Evolutionary conservation across 1,140 invertebrate species (phyloP).

Genomic region (Dreissena polymorpha): DNA sequence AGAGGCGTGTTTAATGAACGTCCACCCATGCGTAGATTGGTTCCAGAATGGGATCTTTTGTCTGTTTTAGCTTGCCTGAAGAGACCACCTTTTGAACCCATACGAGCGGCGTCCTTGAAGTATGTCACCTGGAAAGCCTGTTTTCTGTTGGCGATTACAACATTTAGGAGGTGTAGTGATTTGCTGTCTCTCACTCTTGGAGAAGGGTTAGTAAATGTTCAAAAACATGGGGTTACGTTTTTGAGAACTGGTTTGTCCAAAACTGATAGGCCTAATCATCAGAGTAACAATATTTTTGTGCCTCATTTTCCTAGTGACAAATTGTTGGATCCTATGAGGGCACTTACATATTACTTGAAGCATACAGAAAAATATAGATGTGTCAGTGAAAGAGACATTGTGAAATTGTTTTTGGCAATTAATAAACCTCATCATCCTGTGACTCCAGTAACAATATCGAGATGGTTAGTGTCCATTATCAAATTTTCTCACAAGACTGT

Average conservation of each 20-base stretch:
- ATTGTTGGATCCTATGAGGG: slow-evolving; percentile 48
- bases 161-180: slow-evolving; percentile 34
- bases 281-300: slow-evolving; percentile 35
- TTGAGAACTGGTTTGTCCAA: slow-evolving; percentile 44
- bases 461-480: slow-evolving; percentile 22
- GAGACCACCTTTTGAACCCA: slow-evolving; percentile 32
- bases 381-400: slow-evolving; percentile 2
- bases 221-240: slow-evolving; percentile 32
- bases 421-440: slow-evolving; percentile 47
- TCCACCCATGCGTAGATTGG: not conserved
- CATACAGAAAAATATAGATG: slow-evolving; percentile 26
- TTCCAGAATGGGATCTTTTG: slow-evolving; percentile 41
- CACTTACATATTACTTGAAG: slow-evolving; percentile 37
- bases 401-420: slow-evolving; percentile 44
- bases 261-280: slow-evolving; percentile 45
- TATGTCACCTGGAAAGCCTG: slow-evolving; percentile 30
- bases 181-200: slow-evolving; percentile 26
- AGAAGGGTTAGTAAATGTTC: slow-evolving; percentile 26
- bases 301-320: slow-evolving; percentile 32
- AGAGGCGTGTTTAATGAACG: slow-evolving; percentile 23
- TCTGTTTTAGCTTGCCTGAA: slow-evolving; percentile 20
- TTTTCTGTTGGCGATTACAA: slow-evolving; percentile 35
- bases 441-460: slow-evolving; percentile 12
- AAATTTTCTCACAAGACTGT: slow-evolving; percentile 13
- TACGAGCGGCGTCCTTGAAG: slow-evolving; percentile 27